Evolutionary conservation across 2,113 vertebrate species (phyloP), one percentile per base, ranked within the genome.

Genomic region (Pogonocichla stellata): DNA sequence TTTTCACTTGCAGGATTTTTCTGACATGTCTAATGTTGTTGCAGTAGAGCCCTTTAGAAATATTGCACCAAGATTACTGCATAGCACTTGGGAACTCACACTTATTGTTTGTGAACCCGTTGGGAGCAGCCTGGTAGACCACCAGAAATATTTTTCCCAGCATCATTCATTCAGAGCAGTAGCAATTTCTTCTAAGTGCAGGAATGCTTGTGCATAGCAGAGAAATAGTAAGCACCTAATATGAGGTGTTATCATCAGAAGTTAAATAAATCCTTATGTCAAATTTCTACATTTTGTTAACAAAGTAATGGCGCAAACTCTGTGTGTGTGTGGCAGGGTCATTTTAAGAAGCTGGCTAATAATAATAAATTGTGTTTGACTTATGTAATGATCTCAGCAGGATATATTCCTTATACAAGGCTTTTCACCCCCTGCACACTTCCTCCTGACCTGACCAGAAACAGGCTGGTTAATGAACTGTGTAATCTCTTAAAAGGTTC

Each of bases 331-430:
- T 80, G 42, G 5, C 23, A 84, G 72, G 20, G 50, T 84, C 31
- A 40, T 80, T 93, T 80, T 88, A 88, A 83, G 86, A 71, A 94
- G 43, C 25, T 74, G 67, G 43, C 13, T 93, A 83, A 77, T 96
- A 58, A 26, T 9, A 94, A 70, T 31, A 90, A 90, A 29, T 45
- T 62, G 23, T 42, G 8, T 83, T 92, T 93, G 82, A 38, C n/a
- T 91, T 90, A 80, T 64, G 57, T 69, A 58, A 54, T 58, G 12
- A 71, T 74, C 81, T 82, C 47, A 12, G 14, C 0, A 0, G 74
- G 81, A 70, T 74, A 5, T 16, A 31, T 83, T 91, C 78, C 34
- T 65, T 87, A 58, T n/a, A 57, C 2, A 4, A 60, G 64, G 7
- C 50, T 91, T 91, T 70, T 15, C 0, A 0, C 14, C 23, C 16